Percentiles rank a stretch among this genome's conserved stretches.
Conservation (phyloP, 2,888 invertebrate genomes). For the Phyto melanocephala region DNA sequence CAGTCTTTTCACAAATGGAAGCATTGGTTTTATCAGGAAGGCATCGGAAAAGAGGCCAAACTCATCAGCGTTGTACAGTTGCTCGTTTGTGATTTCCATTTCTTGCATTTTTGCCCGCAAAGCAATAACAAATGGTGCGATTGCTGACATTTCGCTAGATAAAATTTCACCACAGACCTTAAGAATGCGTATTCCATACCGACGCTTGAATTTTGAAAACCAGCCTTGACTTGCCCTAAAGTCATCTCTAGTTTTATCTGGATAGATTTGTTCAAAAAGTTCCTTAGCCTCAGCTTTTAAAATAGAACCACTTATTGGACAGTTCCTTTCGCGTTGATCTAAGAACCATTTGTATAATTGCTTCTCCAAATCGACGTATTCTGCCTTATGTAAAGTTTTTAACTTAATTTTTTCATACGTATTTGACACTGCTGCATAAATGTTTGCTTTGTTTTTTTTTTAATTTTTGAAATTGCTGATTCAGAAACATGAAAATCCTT, state of each 20-base stretch:
- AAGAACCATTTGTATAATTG: conserved; percentile 37
- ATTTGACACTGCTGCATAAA: conserved; percentile 39
- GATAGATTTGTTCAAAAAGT: neutral
- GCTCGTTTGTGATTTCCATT: too few relatives aligned
- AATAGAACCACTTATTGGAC: neutral
- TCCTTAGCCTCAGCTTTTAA: neutral
- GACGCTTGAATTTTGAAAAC: too few relatives aligned
- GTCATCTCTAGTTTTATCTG: too few relatives aligned
- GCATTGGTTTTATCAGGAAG: conserved; percentile 22
- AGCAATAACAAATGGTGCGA: too few relatives aligned
- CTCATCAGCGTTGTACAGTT: conserved; percentile 7
- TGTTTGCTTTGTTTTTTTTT: conserved; percentile 21
- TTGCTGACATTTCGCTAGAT: too few relatives aligned
- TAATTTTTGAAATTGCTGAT: conserved; percentile 30
- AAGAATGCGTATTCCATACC: too few relatives aligned
- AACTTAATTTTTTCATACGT: conserved; percentile 20
- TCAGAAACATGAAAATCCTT: conserved; percentile 42
- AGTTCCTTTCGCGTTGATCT: too few relatives aligned
- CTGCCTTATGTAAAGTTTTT: conserved; percentile 37
- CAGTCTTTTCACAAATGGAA: conserved; percentile 48
- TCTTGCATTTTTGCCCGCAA: too few relatives aligned
- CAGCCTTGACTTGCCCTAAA: too few relatives aligned
- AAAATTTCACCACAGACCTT: too few relatives aligned
- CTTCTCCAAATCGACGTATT: conserved; percentile 32
- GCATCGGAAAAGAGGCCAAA: conserved; percentile 29